Conservation (phyloP, 2,888 invertebrate genomes). For the Drosophila incognita region DNA sequence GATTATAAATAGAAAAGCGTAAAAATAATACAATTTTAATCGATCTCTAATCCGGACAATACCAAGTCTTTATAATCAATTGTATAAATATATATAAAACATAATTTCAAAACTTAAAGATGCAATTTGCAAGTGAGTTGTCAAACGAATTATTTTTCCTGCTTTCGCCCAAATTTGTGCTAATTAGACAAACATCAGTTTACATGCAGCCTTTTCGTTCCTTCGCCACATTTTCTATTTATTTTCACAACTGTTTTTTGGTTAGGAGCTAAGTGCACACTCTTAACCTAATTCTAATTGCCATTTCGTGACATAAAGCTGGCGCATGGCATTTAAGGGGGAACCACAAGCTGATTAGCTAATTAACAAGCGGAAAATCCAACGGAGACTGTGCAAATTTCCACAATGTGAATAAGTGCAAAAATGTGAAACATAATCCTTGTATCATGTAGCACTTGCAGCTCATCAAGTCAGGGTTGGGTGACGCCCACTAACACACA, state of each 20-base stretch:
- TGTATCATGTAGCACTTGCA: constrained; percentile 20
- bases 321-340: not conserved
- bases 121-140: not conserved
- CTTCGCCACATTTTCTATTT: not conserved
- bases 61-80: not conserved
- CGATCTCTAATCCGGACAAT: not conserved
- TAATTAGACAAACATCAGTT: not conserved
- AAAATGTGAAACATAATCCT: constrained; percentile 40
- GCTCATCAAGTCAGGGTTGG: constrained; percentile 2
- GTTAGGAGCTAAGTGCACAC: constrained; percentile 16
- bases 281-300: constrained; percentile 32
- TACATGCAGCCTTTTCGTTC: not conserved
- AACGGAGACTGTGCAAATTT: constrained; percentile 9
- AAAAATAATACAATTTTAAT: not conserved
- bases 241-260: not conserved
- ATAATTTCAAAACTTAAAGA: not conserved
- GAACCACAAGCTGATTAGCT: constrained; percentile 45
- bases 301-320: constrained; percentile 3
- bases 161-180: not conserved
- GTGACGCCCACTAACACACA: constrained; percentile 16
- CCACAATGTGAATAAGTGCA: constrained; percentile 1
- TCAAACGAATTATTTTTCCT: not conserved
- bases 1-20: not conserved
- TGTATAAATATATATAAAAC: not conserved
- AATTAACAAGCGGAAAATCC: constrained; percentile 40